A percentile compares a stretch with the other conserved stretches of the same genome.
These are phyloP conservation scores for Pseudocheirus occidentalis DNA, from an alignment of 2,797 vertebrate genomes.

Conservation along the genomic window DNA sequence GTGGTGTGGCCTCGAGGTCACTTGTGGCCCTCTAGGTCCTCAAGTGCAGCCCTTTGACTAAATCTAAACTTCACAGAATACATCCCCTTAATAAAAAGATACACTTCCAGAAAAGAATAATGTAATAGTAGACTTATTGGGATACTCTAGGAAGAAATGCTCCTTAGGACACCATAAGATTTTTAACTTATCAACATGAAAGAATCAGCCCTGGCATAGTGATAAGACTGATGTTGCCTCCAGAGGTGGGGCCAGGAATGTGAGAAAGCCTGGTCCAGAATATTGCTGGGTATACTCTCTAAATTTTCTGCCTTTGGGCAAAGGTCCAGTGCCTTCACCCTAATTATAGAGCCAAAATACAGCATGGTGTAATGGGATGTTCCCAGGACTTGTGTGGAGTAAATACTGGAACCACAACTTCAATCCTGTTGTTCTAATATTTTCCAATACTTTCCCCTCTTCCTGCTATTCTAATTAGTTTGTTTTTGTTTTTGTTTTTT, in stretches of 20 bases:
- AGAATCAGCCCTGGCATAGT: neutral
- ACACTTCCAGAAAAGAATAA: neutral
- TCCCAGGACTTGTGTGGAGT: neutral
- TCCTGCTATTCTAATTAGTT: neutral
- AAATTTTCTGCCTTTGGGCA: neutral
- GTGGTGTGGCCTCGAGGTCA: too few species aligned
- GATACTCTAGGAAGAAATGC: neutral
- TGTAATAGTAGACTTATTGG: neutral
- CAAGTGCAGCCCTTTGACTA: too few species aligned
- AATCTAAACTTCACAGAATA: too few species aligned
- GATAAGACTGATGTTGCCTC: neutral
- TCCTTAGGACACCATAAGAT: neutral
- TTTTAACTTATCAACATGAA: neutral
- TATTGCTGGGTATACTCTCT: too few species aligned
- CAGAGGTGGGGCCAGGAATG: too few species aligned
- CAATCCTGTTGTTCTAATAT: neutral
- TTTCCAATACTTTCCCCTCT: neutral
- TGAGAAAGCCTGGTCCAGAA: too few species aligned
- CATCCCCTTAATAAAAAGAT: too few species aligned
- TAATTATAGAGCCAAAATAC: neutral
- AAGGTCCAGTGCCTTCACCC: neutral
- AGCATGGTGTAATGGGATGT: neutral
- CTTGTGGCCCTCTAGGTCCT: too few species aligned
- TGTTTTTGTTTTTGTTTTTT: too few species aligned
- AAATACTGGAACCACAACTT: neutral